A percentile compares a stretch with the other conserved stretches of the same genome.
phyloP scores from a whole-genome alignment of 2,888 invertebrate genomes.

The Ceriagrion tenellum region DNA sequence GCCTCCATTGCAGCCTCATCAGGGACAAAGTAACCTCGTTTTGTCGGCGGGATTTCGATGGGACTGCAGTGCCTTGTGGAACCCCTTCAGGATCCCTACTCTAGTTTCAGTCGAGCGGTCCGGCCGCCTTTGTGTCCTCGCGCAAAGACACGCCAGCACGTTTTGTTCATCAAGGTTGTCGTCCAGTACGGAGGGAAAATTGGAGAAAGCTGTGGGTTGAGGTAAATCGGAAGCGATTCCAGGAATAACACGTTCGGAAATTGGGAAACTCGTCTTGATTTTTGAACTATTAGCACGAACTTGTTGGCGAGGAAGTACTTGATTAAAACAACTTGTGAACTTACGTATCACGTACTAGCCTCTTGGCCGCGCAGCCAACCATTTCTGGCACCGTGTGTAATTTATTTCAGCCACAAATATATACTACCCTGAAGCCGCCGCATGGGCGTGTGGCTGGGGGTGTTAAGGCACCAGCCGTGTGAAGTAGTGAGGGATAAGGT shows the following conservation, averaged over 20 bases:
- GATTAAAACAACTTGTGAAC: too few relatives aligned
- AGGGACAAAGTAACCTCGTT: neutral
- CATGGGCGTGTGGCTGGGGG: too few relatives aligned
- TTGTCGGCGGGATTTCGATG: neutral
- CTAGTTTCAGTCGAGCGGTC: neutral
- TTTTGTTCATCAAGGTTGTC: neutral
- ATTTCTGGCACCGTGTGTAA: too few relatives aligned
- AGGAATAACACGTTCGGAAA: neutral
- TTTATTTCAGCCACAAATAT: too few relatives aligned
- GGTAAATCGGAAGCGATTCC: neutral
- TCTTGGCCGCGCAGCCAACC: too few relatives aligned
- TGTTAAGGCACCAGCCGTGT: too few relatives aligned
- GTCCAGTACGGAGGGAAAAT: neutral
- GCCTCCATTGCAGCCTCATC: neutral
- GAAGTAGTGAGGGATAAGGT: too few relatives aligned
- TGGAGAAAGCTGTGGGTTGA: neutral
- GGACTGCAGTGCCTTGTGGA: neutral
- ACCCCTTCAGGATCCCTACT: neutral
- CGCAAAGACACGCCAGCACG: neutral
- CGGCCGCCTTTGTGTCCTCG: neutral
- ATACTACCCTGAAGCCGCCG: too few relatives aligned
- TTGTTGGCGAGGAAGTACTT: too few relatives aligned
- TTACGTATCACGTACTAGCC: too few relatives aligned
- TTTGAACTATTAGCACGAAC: neutral
- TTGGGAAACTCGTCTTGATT: neutral